Conservation (phyloP, 2,113 vertebrate genomes). For the Oryctolagus cuniculus region DNA sequence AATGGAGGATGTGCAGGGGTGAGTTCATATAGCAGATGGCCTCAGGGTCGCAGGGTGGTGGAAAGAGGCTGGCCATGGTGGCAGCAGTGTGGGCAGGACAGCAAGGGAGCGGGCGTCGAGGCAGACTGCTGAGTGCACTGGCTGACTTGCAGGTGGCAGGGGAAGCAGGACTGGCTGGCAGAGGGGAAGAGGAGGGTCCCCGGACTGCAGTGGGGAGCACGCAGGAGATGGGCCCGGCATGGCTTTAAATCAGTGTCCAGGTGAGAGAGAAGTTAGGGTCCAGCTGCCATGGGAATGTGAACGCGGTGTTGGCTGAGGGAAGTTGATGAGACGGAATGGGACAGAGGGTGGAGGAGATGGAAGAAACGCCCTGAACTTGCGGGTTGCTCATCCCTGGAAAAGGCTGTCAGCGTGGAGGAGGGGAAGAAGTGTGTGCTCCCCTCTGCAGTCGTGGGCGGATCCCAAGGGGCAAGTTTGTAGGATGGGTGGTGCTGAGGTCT, state of each 20-base stretch:
- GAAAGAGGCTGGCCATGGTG: not conserved
- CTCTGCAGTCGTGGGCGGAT: too few species aligned
- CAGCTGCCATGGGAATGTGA: not conserved
- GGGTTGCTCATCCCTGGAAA: not conserved
- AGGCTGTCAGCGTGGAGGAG: not conserved
- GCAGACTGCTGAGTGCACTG: too few species aligned
- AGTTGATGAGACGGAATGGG: not conserved
- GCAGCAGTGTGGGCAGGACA: not conserved
- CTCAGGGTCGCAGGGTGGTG: rapidly evolving
- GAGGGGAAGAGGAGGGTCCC: not conserved
- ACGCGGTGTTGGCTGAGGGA: not conserved
- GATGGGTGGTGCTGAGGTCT: not conserved
- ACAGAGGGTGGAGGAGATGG: not conserved
- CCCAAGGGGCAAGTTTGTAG: not conserved
- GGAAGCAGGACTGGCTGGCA: not conserved
- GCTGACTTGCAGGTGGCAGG: not conserved
- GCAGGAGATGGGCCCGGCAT: not conserved
- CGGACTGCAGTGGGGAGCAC: not conserved
- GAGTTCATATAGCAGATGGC: not conserved
- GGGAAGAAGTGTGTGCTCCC: not conserved
- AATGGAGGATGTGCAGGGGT: too few species aligned
- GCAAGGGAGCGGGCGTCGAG: not conserved
- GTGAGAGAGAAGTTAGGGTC: not conserved
- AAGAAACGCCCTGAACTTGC: not conserved
- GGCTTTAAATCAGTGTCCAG: too few species aligned